Evolutionary conservation across 2,888 invertebrate species (phyloP).

Genomic region (Stictocephala bisonia): DNA sequence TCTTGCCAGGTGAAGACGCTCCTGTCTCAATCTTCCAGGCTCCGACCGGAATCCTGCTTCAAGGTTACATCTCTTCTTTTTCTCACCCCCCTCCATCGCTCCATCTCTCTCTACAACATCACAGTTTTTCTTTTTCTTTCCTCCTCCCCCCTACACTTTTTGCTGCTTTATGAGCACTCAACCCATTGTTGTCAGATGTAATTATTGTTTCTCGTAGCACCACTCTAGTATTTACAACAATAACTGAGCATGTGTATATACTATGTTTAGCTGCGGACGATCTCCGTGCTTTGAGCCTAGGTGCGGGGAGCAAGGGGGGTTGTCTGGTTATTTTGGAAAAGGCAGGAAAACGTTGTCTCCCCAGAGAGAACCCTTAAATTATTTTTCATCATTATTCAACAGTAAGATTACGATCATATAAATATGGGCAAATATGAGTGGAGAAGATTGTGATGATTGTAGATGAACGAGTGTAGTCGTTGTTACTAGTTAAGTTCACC

Average conservation of each 20-base stretch:
- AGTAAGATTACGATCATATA: no score
- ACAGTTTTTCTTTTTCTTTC: not conserved
- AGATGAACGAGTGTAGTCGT: no score
- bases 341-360: not conserved
- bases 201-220: slow-evolving; percentile 17
- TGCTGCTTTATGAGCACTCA: slow-evolving; percentile 13
- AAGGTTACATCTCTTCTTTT: not conserved
- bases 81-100: slow-evolving; percentile 13
- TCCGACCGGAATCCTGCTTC: not conserved
- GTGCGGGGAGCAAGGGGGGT: not conserved
- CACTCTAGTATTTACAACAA: no score
- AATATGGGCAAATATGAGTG: no score
- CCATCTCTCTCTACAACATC: not conserved
- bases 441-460: no score
- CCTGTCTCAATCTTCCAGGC: slow-evolving; percentile 36
- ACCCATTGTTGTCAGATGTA: slow-evolving; percentile 31
- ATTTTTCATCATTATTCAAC: no score
- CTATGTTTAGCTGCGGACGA: no score
- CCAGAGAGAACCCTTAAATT: no score
- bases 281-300: no score
- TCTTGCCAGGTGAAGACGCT: not conserved
- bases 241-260: slow-evolving; percentile 8
- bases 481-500: no score
- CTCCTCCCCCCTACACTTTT: not conserved
- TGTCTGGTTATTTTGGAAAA: slow-evolving; percentile 1